Evolutionary conservation across 2,113 vertebrate genomes (phyloP).

Genomic region (Plecotus auritus): DNA sequence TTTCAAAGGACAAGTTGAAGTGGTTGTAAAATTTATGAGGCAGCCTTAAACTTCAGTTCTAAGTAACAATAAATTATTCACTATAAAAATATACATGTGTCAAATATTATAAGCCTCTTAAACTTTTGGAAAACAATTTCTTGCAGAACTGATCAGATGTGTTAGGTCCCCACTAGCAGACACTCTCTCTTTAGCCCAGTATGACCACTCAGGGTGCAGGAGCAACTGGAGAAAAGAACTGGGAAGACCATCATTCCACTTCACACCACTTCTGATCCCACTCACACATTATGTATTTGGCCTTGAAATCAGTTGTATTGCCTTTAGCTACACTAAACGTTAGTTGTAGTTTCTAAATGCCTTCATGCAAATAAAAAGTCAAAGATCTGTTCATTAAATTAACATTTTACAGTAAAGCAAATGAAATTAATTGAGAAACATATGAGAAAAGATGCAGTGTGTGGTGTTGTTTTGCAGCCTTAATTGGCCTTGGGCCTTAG

Average conservation of each 20-base stretch:
- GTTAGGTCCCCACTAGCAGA: slow-evolving; percentile 47
- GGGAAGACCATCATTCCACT: neutral
- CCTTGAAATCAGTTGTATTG: neutral
- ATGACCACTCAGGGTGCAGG: neutral
- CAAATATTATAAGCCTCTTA: slow-evolving; percentile 73
- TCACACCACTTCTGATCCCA: neutral
- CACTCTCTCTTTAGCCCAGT: slow-evolving; percentile 13
- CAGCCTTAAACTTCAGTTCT: slow-evolving; percentile 77
- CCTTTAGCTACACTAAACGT: neutral
- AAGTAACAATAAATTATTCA: slow-evolving; percentile 80
- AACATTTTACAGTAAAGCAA: neutral
- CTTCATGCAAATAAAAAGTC: neutral
- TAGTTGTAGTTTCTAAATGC: slow-evolving; percentile 1
- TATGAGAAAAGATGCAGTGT: neutral
- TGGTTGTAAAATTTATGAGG: slow-evolving; percentile 78
- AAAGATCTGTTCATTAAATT: neutral
- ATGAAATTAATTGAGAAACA: neutral
- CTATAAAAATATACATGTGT: slow-evolving; percentile 78
- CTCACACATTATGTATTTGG: neutral
- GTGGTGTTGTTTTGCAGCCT: neutral
- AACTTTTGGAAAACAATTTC: slow-evolving; percentile 70
- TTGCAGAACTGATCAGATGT: slow-evolving; percentile 52
- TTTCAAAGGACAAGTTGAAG: slow-evolving; percentile 80
- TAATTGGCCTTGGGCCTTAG: neutral
- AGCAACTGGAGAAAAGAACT: neutral